These are phyloP conservation scores for Mesembrinibis cayennensis DNA, from an alignment of 2,113 vertebrate species.

Conservation along the genomic window DNA sequence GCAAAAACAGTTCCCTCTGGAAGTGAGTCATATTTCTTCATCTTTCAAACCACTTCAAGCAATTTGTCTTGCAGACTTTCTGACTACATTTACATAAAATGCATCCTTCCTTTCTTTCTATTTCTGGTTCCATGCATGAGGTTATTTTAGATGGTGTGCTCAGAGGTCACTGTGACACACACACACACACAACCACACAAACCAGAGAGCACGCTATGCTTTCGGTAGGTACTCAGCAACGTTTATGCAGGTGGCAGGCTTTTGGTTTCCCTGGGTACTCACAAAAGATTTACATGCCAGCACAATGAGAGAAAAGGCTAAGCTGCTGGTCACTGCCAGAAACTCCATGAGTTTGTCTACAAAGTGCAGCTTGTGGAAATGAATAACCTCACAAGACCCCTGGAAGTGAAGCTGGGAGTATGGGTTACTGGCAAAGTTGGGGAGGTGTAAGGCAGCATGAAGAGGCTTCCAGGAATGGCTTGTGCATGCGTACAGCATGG, in stretches of 20 bases:
- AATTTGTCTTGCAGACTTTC: constrained; percentile 54
- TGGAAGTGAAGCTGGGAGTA: background rate
- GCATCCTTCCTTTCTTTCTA: constrained; percentile 60
- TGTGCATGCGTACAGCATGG: background rate
- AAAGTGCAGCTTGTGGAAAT: background rate
- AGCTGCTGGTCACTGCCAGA: background rate
- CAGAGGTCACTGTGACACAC: background rate
- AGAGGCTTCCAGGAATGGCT: constrained; percentile 30
- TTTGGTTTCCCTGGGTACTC: background rate
- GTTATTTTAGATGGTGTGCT: background rate
- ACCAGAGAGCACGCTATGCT: background rate
- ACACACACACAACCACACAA: background rate
- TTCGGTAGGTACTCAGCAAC: background rate
- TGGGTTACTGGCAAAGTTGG: background rate
- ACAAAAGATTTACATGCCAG: background rate
- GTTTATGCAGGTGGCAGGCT: background rate
- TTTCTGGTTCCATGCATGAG: background rate
- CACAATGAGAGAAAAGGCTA: background rate
- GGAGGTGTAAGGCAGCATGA: background rate
- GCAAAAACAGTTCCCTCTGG: constrained; percentile 27
- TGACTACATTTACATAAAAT: constrained; percentile 47
- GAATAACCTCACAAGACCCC: constrained; percentile 20
- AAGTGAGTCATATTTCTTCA: constrained; percentile 50
- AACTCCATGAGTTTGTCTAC: background rate
- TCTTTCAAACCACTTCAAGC: constrained; percentile 37